Evolutionary conservation across 2,797 vertebrate genomes (phyloP).

Genomic region (Scarus forsteni): DNA sequence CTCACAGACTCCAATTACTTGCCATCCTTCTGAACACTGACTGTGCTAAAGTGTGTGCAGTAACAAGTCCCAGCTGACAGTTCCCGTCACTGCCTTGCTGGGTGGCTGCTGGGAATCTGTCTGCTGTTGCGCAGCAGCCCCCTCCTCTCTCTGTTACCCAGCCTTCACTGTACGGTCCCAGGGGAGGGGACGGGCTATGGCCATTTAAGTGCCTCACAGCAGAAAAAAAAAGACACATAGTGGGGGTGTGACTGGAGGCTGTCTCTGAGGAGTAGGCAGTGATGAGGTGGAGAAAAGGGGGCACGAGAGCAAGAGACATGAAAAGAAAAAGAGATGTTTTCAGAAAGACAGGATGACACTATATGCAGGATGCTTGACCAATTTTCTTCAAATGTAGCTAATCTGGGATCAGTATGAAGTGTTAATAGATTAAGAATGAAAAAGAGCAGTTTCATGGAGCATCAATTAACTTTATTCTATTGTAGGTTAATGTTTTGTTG

Average conservation of each 20-base stretch:
- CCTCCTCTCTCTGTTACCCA: conserved; percentile 43
- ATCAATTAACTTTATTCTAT: too few species aligned
- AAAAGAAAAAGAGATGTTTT: conserved; percentile 1
- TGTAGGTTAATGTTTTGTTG: too few species aligned
- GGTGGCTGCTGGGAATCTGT: conserved; percentile 44
- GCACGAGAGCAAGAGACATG: conserved; percentile 7
- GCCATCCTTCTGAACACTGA: conserved; percentile 22
- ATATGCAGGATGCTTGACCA: too few species aligned
- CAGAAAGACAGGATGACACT: too few species aligned
- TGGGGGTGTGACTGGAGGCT: conserved; percentile 21
- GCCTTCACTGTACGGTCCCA: conserved; percentile 31
- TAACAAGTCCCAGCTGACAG: conserved; percentile 61
- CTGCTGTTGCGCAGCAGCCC: conserved; percentile 42
- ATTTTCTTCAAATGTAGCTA: too few species aligned
- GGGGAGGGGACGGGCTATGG: conserved; percentile 44
- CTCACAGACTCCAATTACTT: conserved; percentile 55
- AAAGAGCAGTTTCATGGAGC: too few species aligned
- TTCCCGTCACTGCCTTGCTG: conserved; percentile 44
- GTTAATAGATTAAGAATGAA: too few species aligned
- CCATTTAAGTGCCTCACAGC: conserved; percentile 60
- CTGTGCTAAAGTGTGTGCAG: conserved; percentile 36
- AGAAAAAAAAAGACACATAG: conserved; percentile 27
- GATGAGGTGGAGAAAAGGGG: conserved; percentile 13
- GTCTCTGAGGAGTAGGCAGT: conserved; percentile 7
- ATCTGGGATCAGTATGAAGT: too few species aligned